These are phyloP conservation scores for Sula dactylatra DNA, from an alignment of 2,113 vertebrate genomes.

Conservation along the genomic window DNA sequence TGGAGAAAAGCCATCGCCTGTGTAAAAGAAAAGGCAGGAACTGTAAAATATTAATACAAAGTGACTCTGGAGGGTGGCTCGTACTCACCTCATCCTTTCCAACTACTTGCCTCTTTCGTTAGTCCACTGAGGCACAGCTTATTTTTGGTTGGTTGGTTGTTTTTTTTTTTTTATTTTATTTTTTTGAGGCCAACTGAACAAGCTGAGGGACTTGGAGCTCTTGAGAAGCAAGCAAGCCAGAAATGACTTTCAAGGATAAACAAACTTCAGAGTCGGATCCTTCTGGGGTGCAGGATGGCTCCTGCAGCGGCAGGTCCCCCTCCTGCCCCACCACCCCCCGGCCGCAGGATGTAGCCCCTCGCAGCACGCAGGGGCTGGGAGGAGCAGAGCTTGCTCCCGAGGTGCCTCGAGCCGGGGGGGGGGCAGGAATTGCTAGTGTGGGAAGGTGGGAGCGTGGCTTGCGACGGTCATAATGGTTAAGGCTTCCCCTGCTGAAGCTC, in stretches of 20 bases:
- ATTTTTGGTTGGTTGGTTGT: background rate
- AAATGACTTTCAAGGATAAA: background rate
- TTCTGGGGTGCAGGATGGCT: background rate
- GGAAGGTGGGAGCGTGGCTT: background rate
- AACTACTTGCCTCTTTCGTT: background rate
- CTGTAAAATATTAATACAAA: background rate
- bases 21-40: background rate
- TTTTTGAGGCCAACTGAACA: background rate
- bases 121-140: background rate
- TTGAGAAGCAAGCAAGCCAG: background rate
- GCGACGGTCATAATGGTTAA: rapidly evolving
- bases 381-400: background rate
- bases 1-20: background rate
- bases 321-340: rapidly evolving
- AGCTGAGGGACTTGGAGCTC: background rate
- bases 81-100: background rate
- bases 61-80: background rate
- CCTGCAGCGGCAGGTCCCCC: rapidly evolving
- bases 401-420: background rate
- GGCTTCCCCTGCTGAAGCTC: background rate
- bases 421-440: background rate
- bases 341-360: background rate
- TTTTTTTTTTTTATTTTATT: background rate
- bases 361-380: background rate
- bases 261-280: background rate